Conservation (phyloP, 2,888 invertebrate species). For the Spodoptera picta region DNA sequence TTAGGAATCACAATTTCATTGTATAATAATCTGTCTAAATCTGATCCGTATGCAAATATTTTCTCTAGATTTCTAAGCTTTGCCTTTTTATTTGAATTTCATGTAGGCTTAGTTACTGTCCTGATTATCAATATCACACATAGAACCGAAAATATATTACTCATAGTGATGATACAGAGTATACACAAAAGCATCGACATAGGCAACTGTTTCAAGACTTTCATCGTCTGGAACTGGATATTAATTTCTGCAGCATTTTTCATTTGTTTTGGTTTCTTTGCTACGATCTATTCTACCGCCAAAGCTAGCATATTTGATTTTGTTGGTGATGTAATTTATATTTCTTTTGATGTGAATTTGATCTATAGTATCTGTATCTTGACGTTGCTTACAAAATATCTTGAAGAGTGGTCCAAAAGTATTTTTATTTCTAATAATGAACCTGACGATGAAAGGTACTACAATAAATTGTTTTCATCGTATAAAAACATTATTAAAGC, state of each 20-base stretch:
- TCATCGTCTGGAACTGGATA: slow-evolving; percentile 39
- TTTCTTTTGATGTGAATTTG: slow-evolving; percentile 14
- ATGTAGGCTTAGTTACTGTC: too few species aligned
- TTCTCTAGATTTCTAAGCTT: too few species aligned
- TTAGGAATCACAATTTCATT: too few species aligned
- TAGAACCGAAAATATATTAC: slow-evolving; percentile 5
- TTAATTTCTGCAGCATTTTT: background rate
- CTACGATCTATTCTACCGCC: background rate
- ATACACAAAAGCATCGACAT: slow-evolving; percentile 6
- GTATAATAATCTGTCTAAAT: too few species aligned
- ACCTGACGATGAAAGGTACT: background rate
- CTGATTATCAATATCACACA: too few species aligned
- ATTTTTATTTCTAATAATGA: background rate
- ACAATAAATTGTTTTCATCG: slow-evolving; percentile 10
- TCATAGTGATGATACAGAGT: slow-evolving; percentile 16
- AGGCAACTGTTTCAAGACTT: slow-evolving; percentile 4
- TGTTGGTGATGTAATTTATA: slow-evolving; percentile 5
- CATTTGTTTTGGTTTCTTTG: background rate
- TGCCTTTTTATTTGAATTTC: too few species aligned
- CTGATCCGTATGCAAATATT: too few species aligned
- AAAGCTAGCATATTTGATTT: background rate
- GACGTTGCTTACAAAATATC: slow-evolving; percentile 24
- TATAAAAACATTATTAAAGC: slow-evolving; percentile 36
- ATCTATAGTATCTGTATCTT: slow-evolving; percentile 19
- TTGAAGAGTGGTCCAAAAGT: slow-evolving; percentile 21